Percentiles rank a stretch among this genome's conserved stretches.
Evolutionary conservation across 2,888 invertebrate species (phyloP).

Genomic region (Pediacus dermestoides): DNA sequence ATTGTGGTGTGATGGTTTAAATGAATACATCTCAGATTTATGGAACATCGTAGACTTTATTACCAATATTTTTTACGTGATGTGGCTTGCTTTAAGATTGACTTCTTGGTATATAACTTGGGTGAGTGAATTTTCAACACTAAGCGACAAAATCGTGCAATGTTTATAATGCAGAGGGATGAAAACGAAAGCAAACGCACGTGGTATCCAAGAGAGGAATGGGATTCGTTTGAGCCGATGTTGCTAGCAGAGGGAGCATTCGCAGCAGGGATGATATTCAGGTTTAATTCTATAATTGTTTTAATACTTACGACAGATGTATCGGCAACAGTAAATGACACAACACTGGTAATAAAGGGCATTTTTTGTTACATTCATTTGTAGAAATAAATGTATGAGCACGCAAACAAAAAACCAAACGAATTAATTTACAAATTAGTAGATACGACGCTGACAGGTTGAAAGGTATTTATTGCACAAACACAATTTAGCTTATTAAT

Average conservation of each 20-base stretch:
- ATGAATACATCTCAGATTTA: conserved; percentile 89
- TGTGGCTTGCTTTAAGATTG: conserved; percentile 84
- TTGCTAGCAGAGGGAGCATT: conserved; percentile 90
- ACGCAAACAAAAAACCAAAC: too few species aligned
- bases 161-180: conserved; percentile 25
- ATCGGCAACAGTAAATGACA: too few species aligned
- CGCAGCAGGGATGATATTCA: conserved; percentile 95
- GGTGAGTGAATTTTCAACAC: conserved; percentile 55
- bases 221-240: conserved; percentile 96
- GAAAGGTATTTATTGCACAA: too few species aligned
- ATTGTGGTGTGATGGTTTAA: conserved; percentile 84
- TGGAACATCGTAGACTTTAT: conserved; percentile 99
- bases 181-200: conserved; percentile 43
- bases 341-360: too few species aligned
- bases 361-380: too few species aligned
- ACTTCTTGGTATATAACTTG: conserved; percentile 86
- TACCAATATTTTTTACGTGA: conserved; percentile 92
- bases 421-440: too few species aligned
- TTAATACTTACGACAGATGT: too few species aligned
- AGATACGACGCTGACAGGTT: too few species aligned
- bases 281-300: conserved; percentile 46
- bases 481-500: too few species aligned
- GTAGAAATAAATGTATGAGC: too few species aligned
- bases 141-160: conserved; percentile 8
- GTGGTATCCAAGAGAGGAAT: conserved; percentile 83